Base-by-base conservation (phyloP, 2,888 invertebrate genomes). In the Coenonympha arcania region DNA sequence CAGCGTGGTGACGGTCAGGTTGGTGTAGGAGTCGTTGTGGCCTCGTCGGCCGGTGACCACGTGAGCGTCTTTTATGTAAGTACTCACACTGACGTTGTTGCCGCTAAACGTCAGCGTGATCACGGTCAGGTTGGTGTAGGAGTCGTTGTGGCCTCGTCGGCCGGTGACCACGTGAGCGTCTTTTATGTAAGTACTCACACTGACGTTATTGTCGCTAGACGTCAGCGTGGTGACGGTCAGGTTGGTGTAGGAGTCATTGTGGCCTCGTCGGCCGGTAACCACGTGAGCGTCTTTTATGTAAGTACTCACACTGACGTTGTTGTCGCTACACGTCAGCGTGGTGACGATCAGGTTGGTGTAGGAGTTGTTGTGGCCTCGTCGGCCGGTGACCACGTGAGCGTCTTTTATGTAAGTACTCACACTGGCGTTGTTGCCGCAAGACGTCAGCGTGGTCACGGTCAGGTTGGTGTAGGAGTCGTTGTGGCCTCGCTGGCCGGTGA, bases 361-460 rank as follows among this genome's bases (percentile, higher is more conserved):
- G 6, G 44, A 16, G 6, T 20, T 24, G 30, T 34, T 44, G 2
- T 18, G 15, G 1, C 8, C 9, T 6, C 22, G 9, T 1, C 28
- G 24, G 1, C 45, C 26, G 6, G 45, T 45, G 19, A 45, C 26
- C 6, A 45, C 19, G 24, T 36, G 6, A n/a, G 26, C 34, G 3
- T 45, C 37, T 13, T 45, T 37, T 8, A 45, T 20, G 28, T 45
- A 45, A 3, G 19, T 24, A 43, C 44, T 34, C 18, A 44, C 44
- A 18, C 24, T 44, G 16, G 34, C 24, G 15, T 44, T 34, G 8
- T 44, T 34, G 0, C 30, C 30, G 5, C 22, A 18, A 16, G 22
- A 1, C 13, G 20, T 18, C n/a, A 46, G 4, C 1, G 44, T 44
- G 8, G 44, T 44, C 1, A 24, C n/a, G 6, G 44, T 44, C 16